Evolutionary conservation across 2,888 invertebrate species (phyloP).

Genomic region (Lacanobia oleracea): DNA sequence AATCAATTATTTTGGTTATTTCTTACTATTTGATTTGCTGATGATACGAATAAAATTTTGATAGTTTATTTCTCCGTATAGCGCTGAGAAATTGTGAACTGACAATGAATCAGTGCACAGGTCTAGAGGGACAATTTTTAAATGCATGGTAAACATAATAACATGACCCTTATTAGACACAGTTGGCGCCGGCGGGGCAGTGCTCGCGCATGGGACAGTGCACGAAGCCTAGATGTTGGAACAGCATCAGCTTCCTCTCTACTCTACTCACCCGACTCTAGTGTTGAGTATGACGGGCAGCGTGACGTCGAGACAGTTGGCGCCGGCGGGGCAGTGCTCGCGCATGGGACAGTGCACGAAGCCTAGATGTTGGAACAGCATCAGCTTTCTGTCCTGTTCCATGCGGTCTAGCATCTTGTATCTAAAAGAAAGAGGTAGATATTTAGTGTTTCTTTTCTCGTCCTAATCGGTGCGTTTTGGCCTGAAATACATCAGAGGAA

Average conservation of each 20-base stretch:
- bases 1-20: too few species aligned
- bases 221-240: slow-evolving; percentile 98
- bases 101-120: too few species aligned
- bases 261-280: slow-evolving; percentile 82
- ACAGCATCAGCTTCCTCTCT: slow-evolving; percentile 97
- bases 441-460: too few species aligned
- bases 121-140: too few species aligned
- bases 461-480: too few species aligned
- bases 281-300: slow-evolving; percentile 86
- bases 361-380: slow-evolving; percentile 98
- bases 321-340: slow-evolving; percentile 98
- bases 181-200: slow-evolving; percentile 96
- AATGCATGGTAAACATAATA: too few species aligned
- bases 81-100: too few species aligned
- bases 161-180: slow-evolving; percentile 47
- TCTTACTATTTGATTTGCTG: too few species aligned
- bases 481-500: too few species aligned
- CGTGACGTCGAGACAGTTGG: slow-evolving; percentile 88
- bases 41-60: too few species aligned
- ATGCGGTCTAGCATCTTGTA: slow-evolving; percentile 98
- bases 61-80: too few species aligned
- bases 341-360: slow-evolving; percentile 98
- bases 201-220: slow-evolving; percentile 98
- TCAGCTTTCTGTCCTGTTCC: slow-evolving; percentile 98
- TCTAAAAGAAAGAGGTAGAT: slow-evolving; percentile 87